Percentiles rank a stretch among this genome's conserved stretches.
These are phyloP conservation scores for Synanthedon vespiformis DNA, from an alignment of 2,888 invertebrate species.

Conservation along the genomic window DNA sequence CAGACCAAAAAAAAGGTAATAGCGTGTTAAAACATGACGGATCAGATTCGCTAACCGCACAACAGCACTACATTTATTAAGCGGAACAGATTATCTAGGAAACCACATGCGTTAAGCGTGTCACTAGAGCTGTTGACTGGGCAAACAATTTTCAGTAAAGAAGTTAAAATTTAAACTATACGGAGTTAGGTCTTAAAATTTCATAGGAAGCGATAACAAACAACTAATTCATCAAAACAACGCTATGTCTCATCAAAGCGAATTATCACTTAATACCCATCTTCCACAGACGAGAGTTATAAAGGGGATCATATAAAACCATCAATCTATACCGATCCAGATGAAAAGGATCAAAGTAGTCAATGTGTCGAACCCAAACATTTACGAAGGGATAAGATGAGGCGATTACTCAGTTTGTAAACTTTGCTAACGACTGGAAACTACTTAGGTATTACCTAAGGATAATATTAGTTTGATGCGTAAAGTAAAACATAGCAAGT, in stretches of 20 bases:
- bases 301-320: constrained; percentile 1
- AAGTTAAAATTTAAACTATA: too few species aligned
- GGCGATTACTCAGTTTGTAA: constrained; percentile 12
- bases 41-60: too few species aligned
- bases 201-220: not conserved
- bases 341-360: constrained; percentile 26
- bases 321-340: constrained; percentile 25
- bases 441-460: not conserved
- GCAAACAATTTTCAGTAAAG: too few species aligned
- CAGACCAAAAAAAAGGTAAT: too few species aligned
- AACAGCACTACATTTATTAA: too few species aligned
- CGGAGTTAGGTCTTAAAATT: too few species aligned
- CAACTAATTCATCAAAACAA: constrained; percentile 1
- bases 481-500: too few species aligned
- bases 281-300: not conserved
- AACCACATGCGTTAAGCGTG: too few species aligned
- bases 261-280: constrained; percentile 5
- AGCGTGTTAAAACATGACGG: too few species aligned
- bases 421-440: constrained; percentile 3
- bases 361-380: constrained; percentile 21
- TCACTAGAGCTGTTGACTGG: too few species aligned
- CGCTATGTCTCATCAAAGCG: constrained; percentile 9
- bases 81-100: too few species aligned
- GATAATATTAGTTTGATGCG: too few species aligned
- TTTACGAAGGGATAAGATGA: constrained; percentile 15